Percentiles rank a stretch among this genome's conserved stretches.
These are phyloP conservation scores for Neuroscelio doddi DNA, from an alignment of 2,888 invertebrate species.

Conservation along the genomic window DNA sequence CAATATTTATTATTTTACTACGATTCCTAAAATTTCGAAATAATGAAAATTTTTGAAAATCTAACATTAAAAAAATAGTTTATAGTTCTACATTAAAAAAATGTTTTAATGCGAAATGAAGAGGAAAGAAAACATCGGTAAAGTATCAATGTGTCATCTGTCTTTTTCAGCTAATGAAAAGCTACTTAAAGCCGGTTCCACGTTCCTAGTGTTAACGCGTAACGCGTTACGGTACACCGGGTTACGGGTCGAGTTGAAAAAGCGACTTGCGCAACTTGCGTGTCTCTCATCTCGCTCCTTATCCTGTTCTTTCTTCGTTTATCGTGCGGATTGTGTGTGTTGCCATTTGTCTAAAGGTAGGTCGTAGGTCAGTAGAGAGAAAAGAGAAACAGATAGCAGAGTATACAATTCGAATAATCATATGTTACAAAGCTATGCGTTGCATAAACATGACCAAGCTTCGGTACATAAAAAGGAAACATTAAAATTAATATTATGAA, in stretches of 20 bases:
- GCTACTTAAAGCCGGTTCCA: not conserved
- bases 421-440: constrained; percentile 3
- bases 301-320: constrained; percentile 5
- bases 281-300: not conserved
- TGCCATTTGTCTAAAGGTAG: constrained; percentile 5
- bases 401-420: constrained; percentile 10
- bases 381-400: not conserved
- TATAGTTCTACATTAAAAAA: not conserved
- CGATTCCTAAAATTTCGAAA: not conserved
- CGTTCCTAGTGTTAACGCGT: constrained; percentile 4
- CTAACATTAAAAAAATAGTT: not conserved
- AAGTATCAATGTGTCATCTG: not conserved
- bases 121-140: not conserved
- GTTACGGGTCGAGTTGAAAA: not conserved
- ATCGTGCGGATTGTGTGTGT: constrained; percentile 8
- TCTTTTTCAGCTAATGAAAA: not conserved
- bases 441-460: constrained; percentile 8
- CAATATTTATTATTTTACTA: no score
- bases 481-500: no score
- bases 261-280: constrained; percentile 6
- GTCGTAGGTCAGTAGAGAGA: constrained; percentile 11
- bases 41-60: not conserved
- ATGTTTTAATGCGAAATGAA: not conserved
- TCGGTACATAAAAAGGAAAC: no score
- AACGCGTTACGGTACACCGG: constrained; percentile 3